These are phyloP conservation scores for Paracentrotus lividus DNA, from an alignment of 53 echinoderm and acorn worm species.

Conservation along the genomic window DNA sequence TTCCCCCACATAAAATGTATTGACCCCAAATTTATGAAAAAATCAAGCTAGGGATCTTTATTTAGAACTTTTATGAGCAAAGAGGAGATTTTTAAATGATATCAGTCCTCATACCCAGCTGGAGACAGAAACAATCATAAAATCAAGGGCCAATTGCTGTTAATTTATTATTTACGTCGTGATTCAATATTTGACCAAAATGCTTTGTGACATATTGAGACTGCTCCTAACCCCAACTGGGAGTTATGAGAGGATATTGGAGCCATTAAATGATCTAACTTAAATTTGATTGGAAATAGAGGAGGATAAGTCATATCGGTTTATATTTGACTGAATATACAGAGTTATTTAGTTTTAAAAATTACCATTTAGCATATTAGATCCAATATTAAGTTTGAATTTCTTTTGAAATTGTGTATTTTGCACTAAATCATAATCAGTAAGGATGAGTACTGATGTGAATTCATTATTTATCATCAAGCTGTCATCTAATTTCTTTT, in stretches of 20 bases:
- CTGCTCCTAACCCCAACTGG: background rate
- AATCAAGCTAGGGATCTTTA: background rate
- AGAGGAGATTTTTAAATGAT: background rate
- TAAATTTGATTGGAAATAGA: background rate
- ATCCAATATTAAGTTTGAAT: too few species aligned
- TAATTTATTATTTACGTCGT: background rate
- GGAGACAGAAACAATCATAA: constrained; percentile 15
- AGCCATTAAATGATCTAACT: background rate
- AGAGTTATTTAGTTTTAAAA: too few species aligned
- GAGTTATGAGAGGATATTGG: background rate
- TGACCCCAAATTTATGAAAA: background rate
- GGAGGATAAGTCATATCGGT: background rate
- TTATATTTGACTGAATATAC: too few species aligned
- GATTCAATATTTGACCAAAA: constrained; percentile 1
- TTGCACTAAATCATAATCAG: too few species aligned
- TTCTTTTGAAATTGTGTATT: too few species aligned
- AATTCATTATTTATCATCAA: background rate
- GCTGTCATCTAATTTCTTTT: background rate
- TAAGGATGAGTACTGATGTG: too few species aligned
- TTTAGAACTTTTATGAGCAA: constrained; percentile 1
- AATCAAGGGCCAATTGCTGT: background rate
- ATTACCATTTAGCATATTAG: too few species aligned
- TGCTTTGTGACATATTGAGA: background rate
- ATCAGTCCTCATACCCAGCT: background rate
- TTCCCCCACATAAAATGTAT: background rate